Base-by-base conservation (phyloP, 2,888 invertebrate genomes). In the Xestia ashworthii region DNA sequence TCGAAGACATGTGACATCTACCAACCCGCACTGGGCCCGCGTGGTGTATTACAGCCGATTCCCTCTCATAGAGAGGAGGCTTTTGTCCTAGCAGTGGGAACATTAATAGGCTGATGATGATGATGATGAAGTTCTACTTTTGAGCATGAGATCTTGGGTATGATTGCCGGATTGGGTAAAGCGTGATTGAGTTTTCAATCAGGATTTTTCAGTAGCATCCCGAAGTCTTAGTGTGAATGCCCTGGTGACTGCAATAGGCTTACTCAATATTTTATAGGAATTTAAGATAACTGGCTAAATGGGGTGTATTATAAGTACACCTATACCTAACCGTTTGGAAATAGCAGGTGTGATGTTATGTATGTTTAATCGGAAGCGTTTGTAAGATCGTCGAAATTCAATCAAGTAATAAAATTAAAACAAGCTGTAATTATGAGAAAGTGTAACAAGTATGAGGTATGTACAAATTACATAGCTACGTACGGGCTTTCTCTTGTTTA, bases 401-500 rank as follows among this genome's bases (percentile, higher is more conserved):
- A 67, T 76, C 44, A 53, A 46, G 60, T 62, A 44, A 50, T 58
- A 50, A 55, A 55, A 19, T 38, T 16, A 75, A 60, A 67, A 55
- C 58, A 3, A 44, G 60, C 8, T 62, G n/a, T 62, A 8, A 76
- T 60, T 60, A 62, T 32, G n/a, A 62, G 80, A 76, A 81, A 81
- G 81, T 76, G 41, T 80, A 74, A 62, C 80, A 70, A 46, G 58
- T 74, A 44, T 69, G 25, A n/a, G 4, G 50, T 64, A 19, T 53
- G 25, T 62, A 55, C 5, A 46, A 44, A 50, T 70, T n/a, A 22
- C 60, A 48, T n/a, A 48, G 44, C 0, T 60, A 50, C 50, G 19
- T 50, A 60, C 16, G 14, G 38, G 25, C 84, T 83, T 83, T 83
- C 82, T 71, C 84, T 73, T 82, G 53, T 76, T 66, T 66, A n/a